A percentile compares a stretch with the other conserved stretches of the same genome.
Evolutionary conservation across 2,113 vertebrate genomes (phyloP).

Genomic region (Lasiurus borealis): DNA sequence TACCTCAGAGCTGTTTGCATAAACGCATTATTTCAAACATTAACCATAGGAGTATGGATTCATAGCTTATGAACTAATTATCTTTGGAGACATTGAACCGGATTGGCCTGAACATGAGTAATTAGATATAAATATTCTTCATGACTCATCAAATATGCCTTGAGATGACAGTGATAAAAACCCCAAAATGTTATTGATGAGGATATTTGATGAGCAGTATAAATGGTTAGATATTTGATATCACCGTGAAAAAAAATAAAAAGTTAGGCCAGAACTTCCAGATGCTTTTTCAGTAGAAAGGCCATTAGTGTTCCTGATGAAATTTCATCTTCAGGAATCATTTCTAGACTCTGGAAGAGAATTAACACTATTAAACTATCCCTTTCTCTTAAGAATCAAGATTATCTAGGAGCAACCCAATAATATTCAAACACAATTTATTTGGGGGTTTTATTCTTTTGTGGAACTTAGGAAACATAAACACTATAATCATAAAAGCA

Average conservation of each 20-base stretch:
- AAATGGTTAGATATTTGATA: slow-evolving; percentile 22
- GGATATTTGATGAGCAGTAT: slow-evolving; percentile 25
- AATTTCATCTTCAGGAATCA: slow-evolving; percentile 27
- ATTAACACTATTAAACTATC: neutral
- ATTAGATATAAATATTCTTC: slow-evolving; percentile 41
- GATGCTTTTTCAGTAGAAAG: neutral
- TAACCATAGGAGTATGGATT: neutral
- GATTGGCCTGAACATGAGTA: slow-evolving; percentile 7
- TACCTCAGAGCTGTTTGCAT: neutral
- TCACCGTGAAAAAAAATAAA: neutral
- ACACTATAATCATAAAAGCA: neutral
- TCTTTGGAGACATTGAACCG: neutral
- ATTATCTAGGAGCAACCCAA: neutral
- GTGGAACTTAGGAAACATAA: neutral
- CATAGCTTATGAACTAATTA: neutral
- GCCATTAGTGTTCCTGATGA: neutral
- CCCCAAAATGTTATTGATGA: neutral
- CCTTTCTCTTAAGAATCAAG: neutral
- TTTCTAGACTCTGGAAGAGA: neutral
- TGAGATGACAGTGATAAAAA: slow-evolving; percentile 36
- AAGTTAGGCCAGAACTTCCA: neutral
- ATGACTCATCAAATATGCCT: slow-evolving; percentile 5
- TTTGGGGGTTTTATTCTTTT: neutral
- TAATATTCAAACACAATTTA: slow-evolving; percentile 1
- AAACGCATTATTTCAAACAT: slow-evolving; percentile 11